Evolutionary conservation across 2,888 invertebrate genomes (phyloP).

Genomic region (Amphimallon solstitiale): DNA sequence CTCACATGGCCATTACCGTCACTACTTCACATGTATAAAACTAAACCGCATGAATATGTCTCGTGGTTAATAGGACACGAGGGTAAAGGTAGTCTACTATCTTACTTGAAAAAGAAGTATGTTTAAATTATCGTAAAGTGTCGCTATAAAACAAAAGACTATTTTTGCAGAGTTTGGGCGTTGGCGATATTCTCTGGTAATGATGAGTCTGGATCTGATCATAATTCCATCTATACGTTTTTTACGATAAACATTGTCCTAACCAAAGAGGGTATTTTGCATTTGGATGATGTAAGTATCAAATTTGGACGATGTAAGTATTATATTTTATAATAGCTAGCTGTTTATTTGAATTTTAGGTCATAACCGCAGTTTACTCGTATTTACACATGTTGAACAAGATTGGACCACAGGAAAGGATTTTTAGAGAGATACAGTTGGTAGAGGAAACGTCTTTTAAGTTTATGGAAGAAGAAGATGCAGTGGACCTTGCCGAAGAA

Average conservation of each 20-base stretch:
- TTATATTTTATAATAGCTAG: slow-evolving; percentile 1
- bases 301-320: no score
- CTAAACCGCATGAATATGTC: slow-evolving; percentile 81
- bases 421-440: slow-evolving; percentile 77
- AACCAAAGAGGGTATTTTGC: slow-evolving; percentile 79
- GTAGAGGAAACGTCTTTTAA: slow-evolving; percentile 81
- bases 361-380: slow-evolving; percentile 80
- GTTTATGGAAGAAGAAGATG: slow-evolving; percentile 75
- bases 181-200: slow-evolving; percentile 77
- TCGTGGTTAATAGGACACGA: slow-evolving; percentile 86
- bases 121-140: slow-evolving; percentile 45
- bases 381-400: slow-evolving; percentile 79
- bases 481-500: slow-evolving; percentile 81
- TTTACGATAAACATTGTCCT: slow-evolving; percentile 79
- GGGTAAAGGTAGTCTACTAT: slow-evolving; percentile 84
- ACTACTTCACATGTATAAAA: slow-evolving; percentile 73
- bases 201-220: slow-evolving; percentile 79
- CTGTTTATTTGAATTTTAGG: slow-evolving; percentile 63
- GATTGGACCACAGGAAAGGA: slow-evolving; percentile 68
- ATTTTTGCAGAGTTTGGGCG: slow-evolving; percentile 76
- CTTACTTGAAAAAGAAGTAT: slow-evolving; percentile 78
- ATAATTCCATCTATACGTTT: slow-evolving; percentile 80
- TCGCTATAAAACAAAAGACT: neutral
- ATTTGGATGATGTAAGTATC: slow-evolving; percentile 70
- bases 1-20: slow-evolving; percentile 75